Evolutionary conservation across 2,888 invertebrate genomes (phyloP), one percentile per base, ranked within the genome.

Genomic region (Apodemia duryi): DNA sequence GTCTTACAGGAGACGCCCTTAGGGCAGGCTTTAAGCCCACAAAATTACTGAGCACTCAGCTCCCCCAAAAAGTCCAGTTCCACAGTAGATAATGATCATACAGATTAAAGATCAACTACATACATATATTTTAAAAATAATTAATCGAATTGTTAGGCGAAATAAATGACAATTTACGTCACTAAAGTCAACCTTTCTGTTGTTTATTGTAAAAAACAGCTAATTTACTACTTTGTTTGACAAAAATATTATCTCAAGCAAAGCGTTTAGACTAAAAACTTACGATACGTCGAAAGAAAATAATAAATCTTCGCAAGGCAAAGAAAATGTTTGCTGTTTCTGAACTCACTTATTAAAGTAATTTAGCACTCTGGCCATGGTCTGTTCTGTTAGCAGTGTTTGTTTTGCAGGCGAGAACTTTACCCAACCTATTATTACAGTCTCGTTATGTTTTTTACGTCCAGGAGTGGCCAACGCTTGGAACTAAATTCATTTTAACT

Each of bases 401-500:
- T 91, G 91, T 91, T 91, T 91, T 90, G 84, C 88, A 81, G 89
- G 91, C 91, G 91, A 89, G 91, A 91, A 91, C 85, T 88, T 82
- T 80, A 79, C 86, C 73, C 82, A 87, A 86, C 89, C 91, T 85
- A 89, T 91, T 86, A 91, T 91, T 91, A 91, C 80, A 76, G 77
- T 83, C 84, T 84, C 81, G 84, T 85, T 89, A 83, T 86, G 85
- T 84, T 88, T 89, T 88, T 89, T 88, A 83, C 77, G 77, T 71
- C 71, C 71, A 71, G 87, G 64, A 74, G 78, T 80, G 71, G 77
- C 73, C 82, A 85, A 86, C 87, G 68, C 74, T 83, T 74, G 75
- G 77, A 69, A 51, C 67, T 66, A 64, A 63, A 66, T 72, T 71
- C 66, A 62, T 65, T 49, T 32, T 35, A 57, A 49, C 52, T 51